Percentiles rank a stretch among this genome's conserved stretches.
These are phyloP conservation scores for Drosophila multiciliata DNA, from an alignment of 2,888 invertebrate genomes.

Conservation along the genomic window DNA sequence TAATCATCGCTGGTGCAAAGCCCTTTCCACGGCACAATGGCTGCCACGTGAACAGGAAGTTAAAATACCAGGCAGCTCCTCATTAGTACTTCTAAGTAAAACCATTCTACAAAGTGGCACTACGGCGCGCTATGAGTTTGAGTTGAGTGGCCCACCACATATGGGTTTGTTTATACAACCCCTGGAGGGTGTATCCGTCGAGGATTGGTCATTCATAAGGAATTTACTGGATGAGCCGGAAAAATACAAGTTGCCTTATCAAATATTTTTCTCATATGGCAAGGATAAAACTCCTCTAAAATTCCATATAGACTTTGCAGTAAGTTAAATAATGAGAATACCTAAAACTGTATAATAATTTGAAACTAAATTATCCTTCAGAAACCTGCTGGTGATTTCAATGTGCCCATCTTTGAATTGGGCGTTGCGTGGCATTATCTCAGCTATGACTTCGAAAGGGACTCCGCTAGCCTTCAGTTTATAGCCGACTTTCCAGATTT, in stretches of 20 bases:
- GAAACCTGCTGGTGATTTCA: slow-evolving; percentile 48
- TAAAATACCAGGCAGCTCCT: slow-evolving; percentile 63
- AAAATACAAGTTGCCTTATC: slow-evolving; percentile 72
- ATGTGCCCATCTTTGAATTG: slow-evolving; percentile 82
- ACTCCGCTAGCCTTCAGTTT: slow-evolving; percentile 84
- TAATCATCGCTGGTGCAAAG: slow-evolving; percentile 76
- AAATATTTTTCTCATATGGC: slow-evolving; percentile 78
- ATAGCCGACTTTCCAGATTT: slow-evolving; percentile 86
- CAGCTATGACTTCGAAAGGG: slow-evolving; percentile 85
- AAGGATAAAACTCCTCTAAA: slow-evolving; percentile 67
- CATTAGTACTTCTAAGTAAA: slow-evolving; percentile 59
- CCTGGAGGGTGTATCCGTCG: slow-evolving; percentile 58
- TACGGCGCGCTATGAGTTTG: slow-evolving; percentile 70
- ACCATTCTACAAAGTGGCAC: slow-evolving; percentile 33
- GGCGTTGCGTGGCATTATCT: slow-evolving; percentile 86
- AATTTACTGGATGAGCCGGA: slow-evolving; percentile 64
- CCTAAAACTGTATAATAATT: too few relatives aligned
- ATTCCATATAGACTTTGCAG: slow-evolving; percentile 76
- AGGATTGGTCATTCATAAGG: slow-evolving; percentile 79
- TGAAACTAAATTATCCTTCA: slow-evolving; percentile 9
- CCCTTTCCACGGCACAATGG: slow-evolving; percentile 65
- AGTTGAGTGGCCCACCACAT: slow-evolving; percentile 77
- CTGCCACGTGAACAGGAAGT: slow-evolving; percentile 64
- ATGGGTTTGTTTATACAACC: slow-evolving; percentile 80
- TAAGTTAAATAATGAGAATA: slow-evolving; percentile 22